Evolutionary conservation across 2,113 vertebrate species (phyloP).

Genomic region (Heloderma charlesbogerti): DNA sequence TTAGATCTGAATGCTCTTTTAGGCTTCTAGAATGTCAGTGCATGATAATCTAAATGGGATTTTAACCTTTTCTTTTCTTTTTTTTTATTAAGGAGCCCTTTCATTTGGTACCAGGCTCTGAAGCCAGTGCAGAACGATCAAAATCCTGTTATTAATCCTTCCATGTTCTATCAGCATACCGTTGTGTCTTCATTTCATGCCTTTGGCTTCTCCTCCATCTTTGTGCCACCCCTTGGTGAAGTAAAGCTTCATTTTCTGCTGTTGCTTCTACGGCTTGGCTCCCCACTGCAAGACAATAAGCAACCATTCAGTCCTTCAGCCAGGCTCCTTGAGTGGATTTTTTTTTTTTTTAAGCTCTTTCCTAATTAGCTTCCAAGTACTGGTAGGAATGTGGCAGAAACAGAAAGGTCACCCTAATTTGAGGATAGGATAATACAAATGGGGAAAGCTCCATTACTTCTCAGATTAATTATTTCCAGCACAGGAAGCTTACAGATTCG

Average conservation of each 20-base stretch:
- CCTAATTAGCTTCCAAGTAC: conserved; percentile 32
- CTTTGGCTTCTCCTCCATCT: not conserved
- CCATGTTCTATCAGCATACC: conserved; percentile 6
- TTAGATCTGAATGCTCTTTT: not conserved
- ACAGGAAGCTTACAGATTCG: not conserved
- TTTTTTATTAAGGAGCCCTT: not conserved
- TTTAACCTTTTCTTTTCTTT: not conserved
- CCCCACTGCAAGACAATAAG: conserved; percentile 23
- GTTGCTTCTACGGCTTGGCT: not conserved
- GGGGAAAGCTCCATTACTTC: not conserved
- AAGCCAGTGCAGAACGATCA: not conserved
- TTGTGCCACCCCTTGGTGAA: conserved; percentile 40
- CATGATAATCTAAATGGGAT: not conserved
- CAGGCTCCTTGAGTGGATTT: not conserved
- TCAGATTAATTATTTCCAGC: not conserved
- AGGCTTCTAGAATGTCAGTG: conserved; percentile 20
- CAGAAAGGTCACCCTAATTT: conserved; percentile 32
- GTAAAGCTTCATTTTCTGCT: conserved; percentile 40
- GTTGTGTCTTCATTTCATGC: not conserved
- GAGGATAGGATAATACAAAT: not conserved
- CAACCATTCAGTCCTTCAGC: conserved; percentile 19
- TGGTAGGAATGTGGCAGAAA: conserved; percentile 4
- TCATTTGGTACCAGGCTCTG: not conserved
- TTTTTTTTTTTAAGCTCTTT: conserved; percentile 46
- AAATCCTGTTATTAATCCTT: conserved; percentile 5